Conservation (phyloP, 2,113 vertebrate genomes). For the Spea bombifrons region DNA sequence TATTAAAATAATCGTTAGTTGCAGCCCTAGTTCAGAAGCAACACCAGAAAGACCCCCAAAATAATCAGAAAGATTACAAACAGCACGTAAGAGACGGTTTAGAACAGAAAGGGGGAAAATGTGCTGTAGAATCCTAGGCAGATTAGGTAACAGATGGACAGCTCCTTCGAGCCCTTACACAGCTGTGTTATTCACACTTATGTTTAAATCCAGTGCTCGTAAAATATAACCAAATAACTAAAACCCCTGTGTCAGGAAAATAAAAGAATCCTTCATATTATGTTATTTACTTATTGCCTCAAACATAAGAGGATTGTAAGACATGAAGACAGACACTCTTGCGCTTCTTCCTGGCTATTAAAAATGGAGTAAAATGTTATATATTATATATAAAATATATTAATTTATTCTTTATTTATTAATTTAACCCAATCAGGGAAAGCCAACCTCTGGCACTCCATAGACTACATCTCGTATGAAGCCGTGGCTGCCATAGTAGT, state of each 20-base stretch:
- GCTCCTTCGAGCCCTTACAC: neutral
- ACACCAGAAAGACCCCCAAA: neutral
- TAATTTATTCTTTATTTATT: too few relatives aligned
- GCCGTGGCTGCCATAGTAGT: too few relatives aligned
- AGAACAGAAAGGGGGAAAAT: neutral
- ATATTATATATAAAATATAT: too few relatives aligned
- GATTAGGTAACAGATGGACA: conserved; percentile 24
- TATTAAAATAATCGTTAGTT: too few relatives aligned
- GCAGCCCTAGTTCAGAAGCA: too few relatives aligned
- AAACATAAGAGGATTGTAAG: neutral
- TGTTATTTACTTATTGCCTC: conserved; percentile 26
- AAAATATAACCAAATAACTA: conserved; percentile 32
- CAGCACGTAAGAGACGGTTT: neutral
- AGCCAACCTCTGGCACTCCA: too few relatives aligned
- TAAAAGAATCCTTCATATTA: conserved; percentile 35
- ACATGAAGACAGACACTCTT: neutral
- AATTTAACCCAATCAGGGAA: too few relatives aligned
- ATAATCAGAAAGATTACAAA: conserved; percentile 1
- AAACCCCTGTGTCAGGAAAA: conserved; percentile 26
- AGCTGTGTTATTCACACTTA: conserved; percentile 10
- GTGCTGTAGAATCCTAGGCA: neutral
- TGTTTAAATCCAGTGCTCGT: conserved; percentile 28
- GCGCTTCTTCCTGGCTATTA: neutral
- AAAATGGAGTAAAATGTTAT: neutral
- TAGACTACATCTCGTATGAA: too few relatives aligned